Base-by-base conservation (phyloP, 2,888 invertebrate species). In the Agrilus biguttatus region DNA sequence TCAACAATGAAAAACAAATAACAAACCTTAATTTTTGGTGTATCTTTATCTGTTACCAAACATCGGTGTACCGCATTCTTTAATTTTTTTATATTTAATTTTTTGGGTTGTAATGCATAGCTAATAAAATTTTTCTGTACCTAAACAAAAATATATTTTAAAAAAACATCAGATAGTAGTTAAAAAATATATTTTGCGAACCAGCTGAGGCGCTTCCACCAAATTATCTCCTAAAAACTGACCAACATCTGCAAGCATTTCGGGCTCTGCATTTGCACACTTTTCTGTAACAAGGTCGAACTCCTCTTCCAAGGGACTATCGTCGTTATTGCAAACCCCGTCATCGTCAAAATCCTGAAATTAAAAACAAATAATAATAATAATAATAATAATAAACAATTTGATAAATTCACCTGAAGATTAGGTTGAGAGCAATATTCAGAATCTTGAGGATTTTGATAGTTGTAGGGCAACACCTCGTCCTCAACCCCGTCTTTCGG, bases 71-170 rank as follows among this genome's bases (percentile, higher is more conserved):
- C 80, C 41, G 76, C 73, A n/a, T 70, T 67, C 60, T 91, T 91
- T 37, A 91, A 63, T 57, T 78, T 80, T 55, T 81, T 83, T 77
- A 91, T 89, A 57, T 92, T 86, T 36, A 91, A 77, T 45, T 82
- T 84, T 59, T 91, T 91, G 5, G 91, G 86, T 43, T 80, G 74
- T 65, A 80, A 78, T 5, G 89, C 85, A 62, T 86, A 90, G 0
- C 79, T 77, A 47, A 91, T 81, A 54, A 80, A 75, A 39, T 80
- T 76, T 66, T 82, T 81, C 4, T 75, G 73, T 5, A 83, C 75
- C 80, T 82, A 51, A 23, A 40, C 14, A 36, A 40, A 39, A 2
- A 14, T 1, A 36, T 36, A 36, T 17, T 36, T 8, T 2, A 36
- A 8, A 10, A 17, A 14, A 14, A 38, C n/a, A n/a, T n/a, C n/a